Base-by-base conservation (phyloP, 2,113 vertebrate genomes). In the Myrmecophaga tridactyla region DNA sequence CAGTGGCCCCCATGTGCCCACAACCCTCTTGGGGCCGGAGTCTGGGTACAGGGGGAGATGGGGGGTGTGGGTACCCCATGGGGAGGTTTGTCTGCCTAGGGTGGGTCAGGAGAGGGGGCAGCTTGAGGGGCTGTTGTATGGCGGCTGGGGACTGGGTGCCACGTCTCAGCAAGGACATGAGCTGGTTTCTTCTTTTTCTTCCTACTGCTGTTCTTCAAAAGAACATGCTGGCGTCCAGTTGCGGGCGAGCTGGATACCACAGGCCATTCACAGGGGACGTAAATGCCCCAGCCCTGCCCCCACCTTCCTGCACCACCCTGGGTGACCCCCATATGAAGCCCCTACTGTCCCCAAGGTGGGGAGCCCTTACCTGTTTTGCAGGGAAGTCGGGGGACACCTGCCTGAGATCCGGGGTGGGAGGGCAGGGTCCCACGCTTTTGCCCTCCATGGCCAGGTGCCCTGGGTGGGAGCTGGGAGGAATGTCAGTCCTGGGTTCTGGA, bases 71-170 rank as follows among this genome's bases (percentile, higher is more conserved):
- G 60, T 17, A n/a, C 27, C 8, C 34, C 23, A 13, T 10, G n/a
- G 36, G 29, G 39, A 8, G 23, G 3, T 34, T 41, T n/a, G n/a
- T 8, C 46, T 29, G 92, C 41, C 20, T 34, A 31, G 0, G 18
- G 53, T 15, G 21, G 25, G 18, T 5, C 48, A 7, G 1, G 34
- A 17, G 8, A 18, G 72, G 39, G 46, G 53, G 48, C 29, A 43
- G 72, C 23, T 17, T 62, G 9, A 21, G 73, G 56, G 17, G 15
- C 43, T 6, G 17, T 17, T 34, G 6, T 25, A 10, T 8, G 11
- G 53, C 0, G 1, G 20, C 46, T 27, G 46, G 46, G 46, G 14
- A 29, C 21, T 0, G 2, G 20, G 72, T 2, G n/a, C n/a, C 3
- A 1, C 88, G 2, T 31, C 31, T 43, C 23, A 8, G 12, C 48